Conservation (phyloP, 2,888 invertebrate genomes). For the Dicycla oo region DNA sequence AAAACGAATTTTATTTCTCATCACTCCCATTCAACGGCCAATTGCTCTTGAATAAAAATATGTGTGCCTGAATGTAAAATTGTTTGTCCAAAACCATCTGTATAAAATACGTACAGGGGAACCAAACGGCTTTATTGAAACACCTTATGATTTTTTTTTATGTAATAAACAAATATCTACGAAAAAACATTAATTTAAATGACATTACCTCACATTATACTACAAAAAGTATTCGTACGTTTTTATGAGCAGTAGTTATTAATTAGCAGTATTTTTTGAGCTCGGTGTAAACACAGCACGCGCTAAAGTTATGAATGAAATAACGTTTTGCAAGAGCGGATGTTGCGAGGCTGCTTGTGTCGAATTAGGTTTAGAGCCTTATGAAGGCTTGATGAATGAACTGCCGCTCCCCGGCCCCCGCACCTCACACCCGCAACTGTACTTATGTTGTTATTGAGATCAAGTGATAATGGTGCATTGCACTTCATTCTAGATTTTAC, state of each 20-base stretch:
- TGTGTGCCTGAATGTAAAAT: conserved; percentile 2
- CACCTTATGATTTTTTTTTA: not conserved
- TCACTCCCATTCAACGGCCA: conserved; percentile 38
- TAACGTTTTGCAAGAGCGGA: conserved; percentile 90
- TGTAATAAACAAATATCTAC: not conserved
- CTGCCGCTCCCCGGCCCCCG: conserved; percentile 68
- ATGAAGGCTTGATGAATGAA: conserved; percentile 90
- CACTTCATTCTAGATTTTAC: conserved; percentile 48
- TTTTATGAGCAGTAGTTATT: conserved; percentile 50
- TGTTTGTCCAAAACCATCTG: not conserved
- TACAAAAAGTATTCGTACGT: not conserved
- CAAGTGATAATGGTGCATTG: conserved; percentile 65
- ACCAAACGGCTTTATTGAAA: not conserved
- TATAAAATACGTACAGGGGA: not conserved
- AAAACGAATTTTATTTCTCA: conserved; percentile 54
- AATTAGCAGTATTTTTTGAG: conserved; percentile 60
- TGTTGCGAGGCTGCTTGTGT: conserved; percentile 89
- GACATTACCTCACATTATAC: conserved; percentile 6
- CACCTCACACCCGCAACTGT: conserved; percentile 64
- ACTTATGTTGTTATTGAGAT: conserved; percentile 63
- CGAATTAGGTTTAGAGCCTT: conserved; percentile 90
- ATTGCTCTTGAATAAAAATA: conserved; percentile 29
- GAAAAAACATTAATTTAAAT: conserved; percentile 10
- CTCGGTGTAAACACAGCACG: conserved; percentile 78
- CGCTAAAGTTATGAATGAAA: conserved; percentile 89